Percentiles rank a stretch among this genome's conserved stretches.
phyloP scores from a whole-genome alignment of 2,113 vertebrate genomes.

The Gila orcuttii region DNA sequence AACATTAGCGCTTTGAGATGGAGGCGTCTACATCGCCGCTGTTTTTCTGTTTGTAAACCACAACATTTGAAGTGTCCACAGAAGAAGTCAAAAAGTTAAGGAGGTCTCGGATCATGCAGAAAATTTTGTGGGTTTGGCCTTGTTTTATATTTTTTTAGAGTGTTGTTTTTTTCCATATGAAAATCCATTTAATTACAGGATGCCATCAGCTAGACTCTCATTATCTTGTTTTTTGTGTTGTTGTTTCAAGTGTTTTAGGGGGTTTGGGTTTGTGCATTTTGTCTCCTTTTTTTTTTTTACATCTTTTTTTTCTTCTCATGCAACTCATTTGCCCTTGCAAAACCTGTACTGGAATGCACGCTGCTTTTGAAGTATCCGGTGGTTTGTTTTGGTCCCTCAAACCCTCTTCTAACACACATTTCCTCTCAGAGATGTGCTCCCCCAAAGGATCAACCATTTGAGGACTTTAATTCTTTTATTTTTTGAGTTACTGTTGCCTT shows the following conservation, averaged over 20 bases:
- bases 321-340: conserved; percentile 50
- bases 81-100: conserved; percentile 48
- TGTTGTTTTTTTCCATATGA: conserved; percentile 41
- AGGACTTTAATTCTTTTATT: background rate
- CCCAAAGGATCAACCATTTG: conserved; percentile 38
- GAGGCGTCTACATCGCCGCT: background rate
- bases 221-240: conserved; percentile 62
- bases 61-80: conserved; percentile 47
- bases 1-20: background rate
- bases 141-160: conserved; percentile 35
- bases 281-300: background rate
- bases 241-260: conserved; percentile 62
- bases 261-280: conserved; percentile 46
- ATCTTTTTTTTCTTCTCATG: conserved; percentile 14
- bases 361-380: conserved; percentile 49
- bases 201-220: conserved; percentile 58
- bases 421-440: background rate
- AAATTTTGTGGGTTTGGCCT: conserved; percentile 54
- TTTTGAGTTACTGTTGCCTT: conserved; percentile 34
- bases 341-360: conserved; percentile 43
- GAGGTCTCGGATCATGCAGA: conserved; percentile 38
- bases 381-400: conserved; percentile 45
- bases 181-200: conserved; percentile 60
- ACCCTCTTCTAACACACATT: background rate
- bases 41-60: conserved; percentile 68